Evolutionary conservation across 1,140 invertebrate genomes (phyloP).

Genomic region (Dryas iulia): DNA sequence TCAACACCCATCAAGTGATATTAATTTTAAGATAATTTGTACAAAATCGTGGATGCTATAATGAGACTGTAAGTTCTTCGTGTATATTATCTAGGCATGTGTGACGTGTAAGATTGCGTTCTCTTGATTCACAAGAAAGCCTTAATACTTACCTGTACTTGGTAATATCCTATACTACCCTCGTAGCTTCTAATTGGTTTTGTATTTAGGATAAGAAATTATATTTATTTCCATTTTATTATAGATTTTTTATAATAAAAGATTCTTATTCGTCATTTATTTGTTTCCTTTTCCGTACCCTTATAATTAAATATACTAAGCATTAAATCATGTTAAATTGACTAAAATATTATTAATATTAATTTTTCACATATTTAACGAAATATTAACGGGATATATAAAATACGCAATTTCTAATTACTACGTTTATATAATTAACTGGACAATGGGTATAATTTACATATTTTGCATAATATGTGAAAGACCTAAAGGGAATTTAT

Average conservation of each 20-base stretch:
- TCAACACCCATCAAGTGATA: conserved; percentile 61
- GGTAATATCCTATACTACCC: conserved; percentile 50
- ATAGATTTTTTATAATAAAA: conserved; percentile 70
- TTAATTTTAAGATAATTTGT: conserved; percentile 71
- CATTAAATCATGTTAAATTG: no score
- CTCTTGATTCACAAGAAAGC: conserved; percentile 41
- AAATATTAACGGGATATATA: no score
- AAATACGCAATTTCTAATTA: no score
- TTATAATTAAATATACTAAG: background rate
- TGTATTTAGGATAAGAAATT: conserved; percentile 68
- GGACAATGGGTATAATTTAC: no score
- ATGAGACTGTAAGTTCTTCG: conserved; percentile 52
- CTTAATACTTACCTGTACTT: conserved; percentile 41
- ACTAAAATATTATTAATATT: no score
- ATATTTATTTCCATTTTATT: conserved; percentile 75
- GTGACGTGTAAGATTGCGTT: conserved; percentile 49
- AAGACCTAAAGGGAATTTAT: no score
- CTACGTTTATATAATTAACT: no score
- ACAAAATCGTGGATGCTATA: conserved; percentile 67
- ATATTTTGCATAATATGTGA: no score
- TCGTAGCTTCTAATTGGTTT: conserved; percentile 60
- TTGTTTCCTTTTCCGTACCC: background rate
- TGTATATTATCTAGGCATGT: conserved; percentile 51
- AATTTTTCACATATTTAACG: no score
- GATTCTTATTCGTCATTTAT: conserved; percentile 6